Evolutionary conservation across 64 coral and sea anemone species (phyloP).

Genomic region (Hydrozoanthus tunicans): DNA sequence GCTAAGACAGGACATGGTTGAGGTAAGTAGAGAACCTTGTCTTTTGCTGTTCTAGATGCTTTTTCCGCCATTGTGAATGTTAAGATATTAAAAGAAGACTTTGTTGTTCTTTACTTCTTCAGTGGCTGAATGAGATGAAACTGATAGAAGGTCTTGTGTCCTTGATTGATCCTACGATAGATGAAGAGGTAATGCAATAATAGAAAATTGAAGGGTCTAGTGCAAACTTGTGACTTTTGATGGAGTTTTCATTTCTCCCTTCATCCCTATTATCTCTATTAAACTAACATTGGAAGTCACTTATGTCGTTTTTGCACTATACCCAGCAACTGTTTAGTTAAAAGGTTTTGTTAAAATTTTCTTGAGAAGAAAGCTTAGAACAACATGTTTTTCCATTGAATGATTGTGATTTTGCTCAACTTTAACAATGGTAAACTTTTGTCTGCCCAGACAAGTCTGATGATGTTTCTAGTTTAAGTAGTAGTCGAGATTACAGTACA

Average conservation of each 20-base stretch:
- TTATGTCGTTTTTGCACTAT: too few relatives aligned
- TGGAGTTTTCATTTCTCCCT: too few relatives aligned
- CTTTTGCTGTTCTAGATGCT: not conserved
- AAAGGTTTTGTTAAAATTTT: too few relatives aligned
- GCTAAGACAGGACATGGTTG: constrained; percentile 85
- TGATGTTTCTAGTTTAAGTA: too few relatives aligned
- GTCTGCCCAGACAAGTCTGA: too few relatives aligned
- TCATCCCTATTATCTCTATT: too few relatives aligned
- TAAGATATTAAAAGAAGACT: not conserved
- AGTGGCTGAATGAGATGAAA: constrained; percentile 96
- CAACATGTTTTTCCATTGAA: too few relatives aligned
- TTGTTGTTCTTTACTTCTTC: not conserved
- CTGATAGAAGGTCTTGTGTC: constrained; percentile 86
- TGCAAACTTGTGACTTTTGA: not conserved
- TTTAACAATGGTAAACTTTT: too few relatives aligned
- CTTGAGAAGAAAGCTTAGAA: too few relatives aligned
- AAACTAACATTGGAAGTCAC: not conserved
- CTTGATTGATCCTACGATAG: constrained; percentile 88
- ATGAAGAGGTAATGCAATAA: constrained; percentile 77
- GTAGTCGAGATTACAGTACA: too few relatives aligned
- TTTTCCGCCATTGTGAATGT: not conserved
- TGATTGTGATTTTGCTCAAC: too few relatives aligned
- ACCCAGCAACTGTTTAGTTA: too few relatives aligned
- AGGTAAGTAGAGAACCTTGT: constrained; percentile 44
- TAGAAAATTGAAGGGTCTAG: not conserved